Conservation (phyloP, 2,797 vertebrate genomes). For the Hephaestus fuliginosus region DNA sequence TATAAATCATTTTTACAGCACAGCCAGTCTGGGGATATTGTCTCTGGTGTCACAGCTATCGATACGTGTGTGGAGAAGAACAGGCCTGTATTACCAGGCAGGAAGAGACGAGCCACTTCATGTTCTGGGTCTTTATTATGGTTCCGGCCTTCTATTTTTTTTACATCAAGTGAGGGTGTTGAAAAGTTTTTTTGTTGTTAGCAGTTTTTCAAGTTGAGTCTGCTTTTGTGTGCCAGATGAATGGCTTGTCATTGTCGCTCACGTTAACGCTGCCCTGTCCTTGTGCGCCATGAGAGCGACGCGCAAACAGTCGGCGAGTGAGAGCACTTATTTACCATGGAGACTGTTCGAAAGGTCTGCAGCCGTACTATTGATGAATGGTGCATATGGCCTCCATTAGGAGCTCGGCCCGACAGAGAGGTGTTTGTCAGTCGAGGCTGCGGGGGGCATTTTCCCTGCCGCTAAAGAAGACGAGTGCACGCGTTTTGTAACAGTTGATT, state of each 20-base stretch:
- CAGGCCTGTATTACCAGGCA: neutral
- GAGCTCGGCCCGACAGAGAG: slow-evolving; percentile 17
- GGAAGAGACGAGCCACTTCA: neutral
- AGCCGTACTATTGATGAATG: slow-evolving; percentile 35
- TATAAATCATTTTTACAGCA: slow-evolving; percentile 2
- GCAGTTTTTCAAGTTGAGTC: slow-evolving; percentile 8
- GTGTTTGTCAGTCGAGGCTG: slow-evolving; percentile 23
- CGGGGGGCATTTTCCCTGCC: slow-evolving; percentile 26
- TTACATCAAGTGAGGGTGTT: slow-evolving; percentile 12
- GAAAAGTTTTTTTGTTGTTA: neutral
- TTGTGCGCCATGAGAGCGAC: slow-evolving; percentile 3
- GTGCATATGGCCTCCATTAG: slow-evolving; percentile 11
- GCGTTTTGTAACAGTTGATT: neutral
- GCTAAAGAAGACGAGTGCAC: neutral
- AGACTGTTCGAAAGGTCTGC: slow-evolving; percentile 61
- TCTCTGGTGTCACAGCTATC: neutral
- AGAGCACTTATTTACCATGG: slow-evolving; percentile 65
- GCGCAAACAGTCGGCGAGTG: slow-evolving; percentile 21
- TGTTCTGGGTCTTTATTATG: neutral
- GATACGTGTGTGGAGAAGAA: neutral
- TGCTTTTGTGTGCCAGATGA: slow-evolving; percentile 12
- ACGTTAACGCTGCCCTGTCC: slow-evolving; percentile 34
- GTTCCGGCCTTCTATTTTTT: slow-evolving; percentile 6
- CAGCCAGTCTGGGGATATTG: neutral
- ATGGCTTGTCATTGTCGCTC: slow-evolving; percentile 15